Evolutionary conservation across 2,113 vertebrate genomes (phyloP), one percentile per base, ranked within the genome.

Genomic region (Misgurnus anguillicaudatus): DNA sequence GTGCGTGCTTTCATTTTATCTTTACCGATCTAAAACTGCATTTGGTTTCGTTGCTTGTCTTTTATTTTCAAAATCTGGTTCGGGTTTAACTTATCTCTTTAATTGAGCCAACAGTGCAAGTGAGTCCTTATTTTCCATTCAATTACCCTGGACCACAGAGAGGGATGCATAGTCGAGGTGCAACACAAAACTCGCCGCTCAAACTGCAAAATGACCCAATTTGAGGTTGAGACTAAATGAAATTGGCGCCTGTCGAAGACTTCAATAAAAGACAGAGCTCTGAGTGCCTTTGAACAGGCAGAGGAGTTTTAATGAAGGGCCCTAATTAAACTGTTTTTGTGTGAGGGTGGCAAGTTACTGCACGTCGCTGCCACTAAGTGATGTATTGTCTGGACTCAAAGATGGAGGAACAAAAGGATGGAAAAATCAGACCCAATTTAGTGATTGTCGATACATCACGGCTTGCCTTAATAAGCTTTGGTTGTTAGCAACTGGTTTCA

Each of bases 171-270:
- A 85, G 87, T 78, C 80, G 65, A 82, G 60, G 75, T 79, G 65
- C 41, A 45, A 63, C 60, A 31, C 61, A 81, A 63, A 76, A 74
- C 83, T 67, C 58, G 71, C 65, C 16, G 70, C 42, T 81, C 84
- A 80, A 88, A 80, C 75, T 87, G 86, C 84, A 86, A 88, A 90
- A 90, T 88, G 86, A 86, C 87, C 87, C 89, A 89, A 88, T 93
- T 92, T 92, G 90, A 90, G 91, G 91, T 90, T 91, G 84, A 87
- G 90, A 88, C 89, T 89, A 90, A 93, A 92, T 91, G 87, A 91
- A 89, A 90, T 91, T 87, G 91, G 89, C 89, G 90, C 89, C 91
- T 92, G 89, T 83, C 79, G 80, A 87, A 86, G 88, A 88, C 83
- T 90, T 88, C 90, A 86, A 87, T 91, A 89, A 92, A 91, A 88